Conservation (phyloP, 1,140 invertebrate species). For the Hesperophylax magnus region DNA sequence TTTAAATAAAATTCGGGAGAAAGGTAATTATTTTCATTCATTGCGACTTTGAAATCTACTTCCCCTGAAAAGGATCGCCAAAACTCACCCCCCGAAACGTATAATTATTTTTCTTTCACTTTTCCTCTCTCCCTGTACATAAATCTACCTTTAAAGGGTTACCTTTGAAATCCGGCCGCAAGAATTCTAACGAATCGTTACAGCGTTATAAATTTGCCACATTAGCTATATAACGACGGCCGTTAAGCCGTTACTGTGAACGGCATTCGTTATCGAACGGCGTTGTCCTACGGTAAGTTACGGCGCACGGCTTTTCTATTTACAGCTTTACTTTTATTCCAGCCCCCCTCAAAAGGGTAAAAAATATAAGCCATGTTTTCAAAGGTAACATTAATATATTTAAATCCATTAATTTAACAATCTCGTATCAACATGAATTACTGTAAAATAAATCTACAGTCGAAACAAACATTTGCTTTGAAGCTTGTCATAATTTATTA, state of each 20-base stretch:
- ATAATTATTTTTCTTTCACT: no score
- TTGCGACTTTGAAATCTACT: no score
- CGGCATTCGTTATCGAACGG: slow-evolving; percentile 45
- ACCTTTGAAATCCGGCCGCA: slow-evolving; percentile 3
- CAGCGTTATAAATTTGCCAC: slow-evolving; percentile 55
- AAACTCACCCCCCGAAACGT: no score
- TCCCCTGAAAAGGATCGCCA: no score
- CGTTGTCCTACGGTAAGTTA: slow-evolving; percentile 34
- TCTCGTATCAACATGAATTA: no score
- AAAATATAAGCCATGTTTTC: neutral
- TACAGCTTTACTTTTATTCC: neutral
- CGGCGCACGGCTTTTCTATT: slow-evolving; percentile 6
- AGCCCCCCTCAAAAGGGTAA: neutral
- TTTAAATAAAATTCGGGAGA: no score
- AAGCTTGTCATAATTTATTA: no score
- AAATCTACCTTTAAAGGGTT: slow-evolving; percentile 14
- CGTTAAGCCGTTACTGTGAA: slow-evolving; percentile 51
- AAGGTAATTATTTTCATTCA: no score
- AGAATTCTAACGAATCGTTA: slow-evolving; percentile 52
- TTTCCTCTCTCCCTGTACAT: neutral
- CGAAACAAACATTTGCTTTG: no score
- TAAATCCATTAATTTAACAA: no score
- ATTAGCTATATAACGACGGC: slow-evolving; percentile 53
- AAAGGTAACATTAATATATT: no score
- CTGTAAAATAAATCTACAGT: no score